A percentile compares a stretch with the other conserved stretches of the same genome.
These are phyloP conservation scores for Accipiter minullus DNA, from an alignment of 2,797 vertebrate species.

Conservation along the genomic window DNA sequence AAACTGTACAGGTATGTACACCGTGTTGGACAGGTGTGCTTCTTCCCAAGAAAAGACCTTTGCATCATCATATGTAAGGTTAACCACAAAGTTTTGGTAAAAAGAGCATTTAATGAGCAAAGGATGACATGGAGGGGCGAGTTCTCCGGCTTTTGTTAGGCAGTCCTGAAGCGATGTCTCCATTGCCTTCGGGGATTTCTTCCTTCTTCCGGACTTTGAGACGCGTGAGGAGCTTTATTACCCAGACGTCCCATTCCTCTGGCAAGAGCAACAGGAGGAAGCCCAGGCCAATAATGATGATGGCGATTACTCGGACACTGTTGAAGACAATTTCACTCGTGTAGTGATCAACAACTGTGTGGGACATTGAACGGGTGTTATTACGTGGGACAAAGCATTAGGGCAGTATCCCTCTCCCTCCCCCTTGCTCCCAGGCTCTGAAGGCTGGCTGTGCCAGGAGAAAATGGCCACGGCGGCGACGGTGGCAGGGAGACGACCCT, in stretches of 20 bases:
- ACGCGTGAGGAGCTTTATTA: conserved; percentile 87
- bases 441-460: background rate
- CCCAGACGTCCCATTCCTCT: conserved; percentile 94
- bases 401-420: background rate
- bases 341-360: conserved; percentile 91
- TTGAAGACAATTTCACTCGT: conserved; percentile 94
- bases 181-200: conserved; percentile 79
- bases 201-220: conserved; percentile 89
- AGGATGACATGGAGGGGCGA: conserved; percentile 88
- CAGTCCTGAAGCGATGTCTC: conserved; percentile 80
- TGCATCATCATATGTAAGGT: conserved; percentile 17
- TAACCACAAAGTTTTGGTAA: conserved; percentile 45
- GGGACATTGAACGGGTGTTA: conserved; percentile 9
- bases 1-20: conserved; percentile 81
- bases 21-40: conserved; percentile 63
- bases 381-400: background rate
- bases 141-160: conserved; percentile 84
- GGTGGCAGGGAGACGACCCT: background rate
- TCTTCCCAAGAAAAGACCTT: conserved; percentile 66
- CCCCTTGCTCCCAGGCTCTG: background rate
- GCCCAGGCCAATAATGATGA: conserved; percentile 94
- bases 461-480: background rate
- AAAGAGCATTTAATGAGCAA: conserved; percentile 82
- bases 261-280: conserved; percentile 95
- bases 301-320: conserved; percentile 91